phyloP scores from a whole-genome alignment of 2,797 vertebrate genomes.

The Rhadinocentrus ornatus region DNA sequence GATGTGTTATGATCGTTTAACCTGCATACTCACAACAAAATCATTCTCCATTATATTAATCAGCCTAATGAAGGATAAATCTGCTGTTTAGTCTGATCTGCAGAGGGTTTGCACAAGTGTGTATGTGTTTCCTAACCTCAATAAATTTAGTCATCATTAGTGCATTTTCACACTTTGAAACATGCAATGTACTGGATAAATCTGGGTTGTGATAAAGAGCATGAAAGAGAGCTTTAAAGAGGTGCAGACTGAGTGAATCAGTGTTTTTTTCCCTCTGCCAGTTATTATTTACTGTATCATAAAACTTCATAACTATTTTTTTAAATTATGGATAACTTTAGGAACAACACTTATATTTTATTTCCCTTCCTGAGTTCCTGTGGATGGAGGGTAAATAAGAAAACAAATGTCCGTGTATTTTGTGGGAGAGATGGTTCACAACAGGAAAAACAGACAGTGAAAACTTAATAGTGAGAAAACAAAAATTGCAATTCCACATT shows the following conservation, averaged over 20 bases:
- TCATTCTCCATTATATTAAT: conserved; percentile 53
- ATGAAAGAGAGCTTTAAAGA: conserved; percentile 1
- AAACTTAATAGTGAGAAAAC: conserved; percentile 36
- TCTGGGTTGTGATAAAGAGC: not conserved
- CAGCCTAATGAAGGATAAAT: conserved; percentile 51
- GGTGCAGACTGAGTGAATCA: conserved; percentile 23
- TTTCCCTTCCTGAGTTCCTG: conserved; percentile 24
- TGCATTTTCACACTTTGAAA: conserved; percentile 5
- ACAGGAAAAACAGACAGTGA: conserved; percentile 34
- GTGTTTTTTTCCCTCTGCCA: conserved; percentile 5
- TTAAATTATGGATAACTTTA: conserved; percentile 29
- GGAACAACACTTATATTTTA: conserved; percentile 43
- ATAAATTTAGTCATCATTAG: conserved; percentile 45
- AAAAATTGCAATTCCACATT: conserved; percentile 55
- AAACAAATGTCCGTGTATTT: conserved; percentile 57
- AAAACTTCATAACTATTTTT: conserved; percentile 40
- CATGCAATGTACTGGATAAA: not conserved
- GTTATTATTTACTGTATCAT: conserved; percentile 28
- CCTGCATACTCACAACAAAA: conserved; percentile 30
- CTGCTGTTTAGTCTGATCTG: conserved; percentile 39
- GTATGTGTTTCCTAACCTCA: conserved; percentile 39
- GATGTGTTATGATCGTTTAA: conserved; percentile 34
- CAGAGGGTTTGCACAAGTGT: conserved; percentile 16
- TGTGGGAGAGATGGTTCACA: conserved; percentile 43
- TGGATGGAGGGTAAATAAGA: conserved; percentile 36